Evolutionary conservation across 2,888 invertebrate species (phyloP).

Genomic region (Automeris io): DNA sequence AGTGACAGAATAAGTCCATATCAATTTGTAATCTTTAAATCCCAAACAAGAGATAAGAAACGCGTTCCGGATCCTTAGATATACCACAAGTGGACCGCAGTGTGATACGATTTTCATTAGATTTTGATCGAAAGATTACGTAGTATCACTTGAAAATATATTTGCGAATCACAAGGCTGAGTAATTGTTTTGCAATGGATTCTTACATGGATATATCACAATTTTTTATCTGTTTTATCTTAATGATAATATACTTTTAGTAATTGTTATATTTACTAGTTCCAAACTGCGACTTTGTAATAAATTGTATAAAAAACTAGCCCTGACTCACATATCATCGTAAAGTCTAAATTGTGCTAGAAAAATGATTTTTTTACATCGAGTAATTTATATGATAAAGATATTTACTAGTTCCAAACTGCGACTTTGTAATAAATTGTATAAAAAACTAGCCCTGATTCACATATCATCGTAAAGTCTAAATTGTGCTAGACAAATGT

Average conservation of each 20-base stretch:
- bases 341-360: too few relatives aligned
- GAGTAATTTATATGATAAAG: too few relatives aligned
- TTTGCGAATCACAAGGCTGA: constrained; percentile 7
- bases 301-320: too few relatives aligned
- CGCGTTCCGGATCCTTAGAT: constrained; percentile 16
- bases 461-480: too few relatives aligned
- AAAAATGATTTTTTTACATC: too few relatives aligned
- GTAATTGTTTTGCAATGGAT: constrained; percentile 7
- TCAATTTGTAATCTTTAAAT: constrained; percentile 11
- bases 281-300: not conserved
- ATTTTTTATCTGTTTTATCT: not conserved
- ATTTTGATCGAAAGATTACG: constrained; percentile 9
- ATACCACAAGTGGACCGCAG: constrained; percentile 18
- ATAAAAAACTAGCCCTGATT: too few relatives aligned
- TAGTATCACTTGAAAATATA: constrained; percentile 5
- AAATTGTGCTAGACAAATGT: too few relatives aligned
- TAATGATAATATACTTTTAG: not conserved
- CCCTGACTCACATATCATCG: too few relatives aligned
- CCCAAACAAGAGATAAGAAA: constrained; percentile 16
- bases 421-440: too few relatives aligned
- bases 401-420: too few relatives aligned
- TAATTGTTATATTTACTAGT: not conserved
- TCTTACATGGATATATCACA: not conserved
- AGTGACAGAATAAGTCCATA: constrained; percentile 13
- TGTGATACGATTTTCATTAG: constrained; percentile 18